Conservation (phyloP, 1,140 invertebrate species). For the silkworm (Bombyx mori) region ASM3026992v2 NC_085121.1:12676501-12677000, state of each 20-base stretch:
- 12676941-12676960: no score
- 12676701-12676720: conserved; percentile 41
- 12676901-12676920: no score
- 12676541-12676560: conserved; percentile 37
- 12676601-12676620: conserved; percentile 23
- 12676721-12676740: conserved; percentile 42
- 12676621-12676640: conserved; percentile 29
- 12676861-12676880: no score
- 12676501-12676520: conserved; percentile 30
- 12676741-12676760: conserved; percentile 13
- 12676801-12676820: no score
- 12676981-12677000: no score
- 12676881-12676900: no score
- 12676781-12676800: no score
- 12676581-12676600: conserved; percentile 33
- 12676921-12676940: no score
- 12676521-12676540: conserved; percentile 35
- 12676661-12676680: conserved; percentile 11
- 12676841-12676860: no score
- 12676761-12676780: no score
- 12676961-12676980: no score
- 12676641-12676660: conserved; percentile 27
- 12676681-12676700: conserved; percentile 45
- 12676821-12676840: no score
- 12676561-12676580: conserved; percentile 35